Evolutionary conservation across 2,113 vertebrate genomes (phyloP), one percentile per base, ranked within the genome.

Genomic region (Falcunculus frontatus): DNA sequence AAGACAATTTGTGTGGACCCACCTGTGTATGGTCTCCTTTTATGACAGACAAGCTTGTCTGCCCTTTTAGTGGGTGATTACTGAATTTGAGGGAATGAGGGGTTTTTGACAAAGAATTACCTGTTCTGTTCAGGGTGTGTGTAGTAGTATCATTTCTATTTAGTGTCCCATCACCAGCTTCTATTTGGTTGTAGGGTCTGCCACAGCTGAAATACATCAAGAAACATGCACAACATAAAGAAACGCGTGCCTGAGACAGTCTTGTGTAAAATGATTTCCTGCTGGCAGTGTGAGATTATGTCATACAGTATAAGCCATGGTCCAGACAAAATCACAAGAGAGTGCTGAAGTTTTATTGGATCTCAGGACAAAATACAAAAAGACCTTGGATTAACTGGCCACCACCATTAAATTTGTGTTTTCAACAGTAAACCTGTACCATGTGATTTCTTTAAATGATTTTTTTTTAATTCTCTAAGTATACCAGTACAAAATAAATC

Each of bases 141-240:
- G 93, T 79, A 35, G 91, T 83, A 35, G 83, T 37, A 26, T 98
- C 97, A 49, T 95, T 98, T 95, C 98, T 98, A 57, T 98, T 98
- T 93, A 98, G 82, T 20, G 98, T 97, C 47, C 98, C 98, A 30
- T 99, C 98, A 7, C 95, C 97, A 47, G 98, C 97, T 91, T 96
- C 98, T 92, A 96, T 95, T 97, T 97, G 98, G 95, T 98, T 98
- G 96, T 99, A 99, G 4, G 98, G 98, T 94, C 99, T 97, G 95
- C 99, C 99, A 95, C 99, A 99, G 97, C 99, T 99, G 95, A 57
- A 96, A 97, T n/a, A 97, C 23, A 94, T n/a, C 56, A 92, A 94
- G 29, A 75, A 91, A 93, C 29, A 68, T 5, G 8, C 26, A 88
- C 30, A 59, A 11, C 11, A 33, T 88, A 86, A 89, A 87, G 82